phyloP scores from a whole-genome alignment of 2,113 vertebrate species.

The Eidolon helvum region DNA sequence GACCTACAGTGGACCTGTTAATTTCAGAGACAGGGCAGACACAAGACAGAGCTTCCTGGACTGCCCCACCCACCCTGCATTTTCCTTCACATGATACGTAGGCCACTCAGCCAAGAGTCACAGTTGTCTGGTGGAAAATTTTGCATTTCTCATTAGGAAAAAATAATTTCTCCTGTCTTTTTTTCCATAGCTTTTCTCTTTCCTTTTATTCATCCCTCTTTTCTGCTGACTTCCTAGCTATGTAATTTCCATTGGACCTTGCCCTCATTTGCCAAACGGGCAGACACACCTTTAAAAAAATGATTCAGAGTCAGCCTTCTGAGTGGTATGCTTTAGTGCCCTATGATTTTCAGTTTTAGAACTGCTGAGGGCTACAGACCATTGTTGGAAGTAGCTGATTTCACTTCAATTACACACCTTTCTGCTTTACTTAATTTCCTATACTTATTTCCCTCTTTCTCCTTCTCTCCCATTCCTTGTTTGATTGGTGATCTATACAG shows the following conservation, averaged over 20 bases:
- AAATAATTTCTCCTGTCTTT: constrained; percentile 25
- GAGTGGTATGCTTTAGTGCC: neutral
- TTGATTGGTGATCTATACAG: neutral
- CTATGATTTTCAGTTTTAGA: neutral
- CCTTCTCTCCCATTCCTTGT: neutral
- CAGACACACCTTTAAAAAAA: neutral
- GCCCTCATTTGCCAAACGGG: constrained; percentile 39
- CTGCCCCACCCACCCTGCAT: neutral
- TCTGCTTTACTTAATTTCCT: neutral
- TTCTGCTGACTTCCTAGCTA: constrained; percentile 42
- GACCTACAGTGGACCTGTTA: neutral
- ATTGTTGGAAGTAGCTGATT: neutral
- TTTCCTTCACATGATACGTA: constrained; percentile 8
- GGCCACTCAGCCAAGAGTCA: constrained; percentile 51
- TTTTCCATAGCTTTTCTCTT: constrained; percentile 54
- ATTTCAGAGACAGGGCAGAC: neutral
- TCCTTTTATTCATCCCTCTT: constrained; percentile 27
- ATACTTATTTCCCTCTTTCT: neutral
- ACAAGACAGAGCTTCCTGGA: neutral
- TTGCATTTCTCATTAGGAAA: constrained; percentile 57
- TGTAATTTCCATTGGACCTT: constrained; percentile 46
- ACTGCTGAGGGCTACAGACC: neutral
- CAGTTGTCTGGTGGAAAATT: constrained; percentile 58
- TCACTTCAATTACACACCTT: neutral
- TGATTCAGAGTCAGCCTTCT: neutral